Conservation (phyloP, 2,888 invertebrate genomes). For the Microctonus hyperodae region DNA sequence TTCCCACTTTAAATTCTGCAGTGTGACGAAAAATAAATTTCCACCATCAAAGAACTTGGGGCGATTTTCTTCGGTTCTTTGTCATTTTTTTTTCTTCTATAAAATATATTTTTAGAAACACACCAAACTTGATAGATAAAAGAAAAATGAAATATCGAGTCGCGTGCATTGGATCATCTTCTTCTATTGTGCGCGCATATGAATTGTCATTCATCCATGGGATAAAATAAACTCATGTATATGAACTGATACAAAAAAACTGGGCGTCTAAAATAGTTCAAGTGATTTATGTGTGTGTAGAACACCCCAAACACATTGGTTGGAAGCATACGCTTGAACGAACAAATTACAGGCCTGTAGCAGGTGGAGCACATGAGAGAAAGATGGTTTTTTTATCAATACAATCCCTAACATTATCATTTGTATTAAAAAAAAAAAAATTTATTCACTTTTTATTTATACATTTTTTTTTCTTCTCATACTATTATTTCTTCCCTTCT, state of each 20-base stretch:
- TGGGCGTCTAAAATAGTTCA: constrained; percentile 1
- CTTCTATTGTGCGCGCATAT: not conserved
- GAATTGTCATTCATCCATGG: not conserved
- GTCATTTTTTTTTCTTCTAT: constrained; percentile 3
- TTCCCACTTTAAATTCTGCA: no score
- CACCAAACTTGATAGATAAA: not conserved
- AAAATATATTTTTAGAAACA: constrained; percentile 11
- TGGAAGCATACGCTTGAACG: constrained; percentile 29
- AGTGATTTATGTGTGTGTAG: not conserved
- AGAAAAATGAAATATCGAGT: constrained; percentile 1
- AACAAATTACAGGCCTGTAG: constrained; percentile 37
- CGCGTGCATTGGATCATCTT: constrained; percentile 12
- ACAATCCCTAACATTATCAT: not conserved
- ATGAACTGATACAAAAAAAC: constrained; percentile 4
- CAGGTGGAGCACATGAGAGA: constrained; percentile 28
- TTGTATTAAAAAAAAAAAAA: constrained; percentile 5
- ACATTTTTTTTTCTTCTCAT: not conserved
- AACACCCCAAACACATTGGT: constrained; percentile 1
- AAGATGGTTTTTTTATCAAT: not conserved
- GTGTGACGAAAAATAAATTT: not conserved
- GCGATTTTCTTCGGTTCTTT: not conserved
- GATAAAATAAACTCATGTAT: not conserved
- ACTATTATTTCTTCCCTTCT: not conserved
- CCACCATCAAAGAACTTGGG: not conserved
- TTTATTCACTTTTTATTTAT: constrained; percentile 10